phyloP scores from a whole-genome alignment of 2,888 invertebrate genomes.

The Aphidius colemani region DNA sequence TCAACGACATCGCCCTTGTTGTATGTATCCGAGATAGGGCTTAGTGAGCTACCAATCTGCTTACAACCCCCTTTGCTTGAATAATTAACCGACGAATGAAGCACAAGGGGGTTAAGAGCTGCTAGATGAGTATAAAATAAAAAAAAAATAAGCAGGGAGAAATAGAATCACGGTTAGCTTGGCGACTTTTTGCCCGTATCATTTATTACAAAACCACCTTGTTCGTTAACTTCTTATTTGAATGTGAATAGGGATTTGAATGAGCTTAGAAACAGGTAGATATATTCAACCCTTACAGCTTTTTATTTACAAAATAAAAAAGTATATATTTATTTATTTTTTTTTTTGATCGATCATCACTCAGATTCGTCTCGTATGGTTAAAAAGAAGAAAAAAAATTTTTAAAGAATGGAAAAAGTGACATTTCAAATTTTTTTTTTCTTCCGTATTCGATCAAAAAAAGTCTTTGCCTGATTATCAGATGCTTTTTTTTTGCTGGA shows the following conservation, averaged over 20 bases:
- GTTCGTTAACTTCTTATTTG: conserved; percentile 55
- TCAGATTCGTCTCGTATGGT: conserved; percentile 25
- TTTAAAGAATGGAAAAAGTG: not conserved
- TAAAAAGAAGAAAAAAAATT: not conserved
- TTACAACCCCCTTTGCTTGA: conserved; percentile 59
- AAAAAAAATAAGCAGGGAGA: conserved; percentile 16
- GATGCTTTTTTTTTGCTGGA: too few relatives aligned
- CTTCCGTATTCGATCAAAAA: not conserved
- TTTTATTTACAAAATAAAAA: conserved; percentile 3
- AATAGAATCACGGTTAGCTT: conserved; percentile 28
- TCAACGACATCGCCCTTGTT: conserved; percentile 28
- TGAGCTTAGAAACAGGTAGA: conserved; percentile 42
- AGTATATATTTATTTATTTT: not conserved
- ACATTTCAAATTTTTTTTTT: conserved; percentile 1
- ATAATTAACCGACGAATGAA: conserved; percentile 55
- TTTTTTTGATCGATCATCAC: conserved; percentile 33
- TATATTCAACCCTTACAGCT: conserved; percentile 32
- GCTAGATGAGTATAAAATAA: too few relatives aligned
- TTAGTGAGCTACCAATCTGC: conserved; percentile 59
- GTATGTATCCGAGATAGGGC: conserved; percentile 43
- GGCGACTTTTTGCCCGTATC: conserved; percentile 51
- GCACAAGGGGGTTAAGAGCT: conserved; percentile 1
- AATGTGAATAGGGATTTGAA: conserved; percentile 47
- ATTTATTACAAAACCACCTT: conserved; percentile 56
- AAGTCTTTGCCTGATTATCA: conserved; percentile 4